A percentile compares a stretch with the other conserved stretches of the same genome.
phyloP scores from a whole-genome alignment of 2,797 vertebrate species.

The Champsocephalus gunnari region DNA sequence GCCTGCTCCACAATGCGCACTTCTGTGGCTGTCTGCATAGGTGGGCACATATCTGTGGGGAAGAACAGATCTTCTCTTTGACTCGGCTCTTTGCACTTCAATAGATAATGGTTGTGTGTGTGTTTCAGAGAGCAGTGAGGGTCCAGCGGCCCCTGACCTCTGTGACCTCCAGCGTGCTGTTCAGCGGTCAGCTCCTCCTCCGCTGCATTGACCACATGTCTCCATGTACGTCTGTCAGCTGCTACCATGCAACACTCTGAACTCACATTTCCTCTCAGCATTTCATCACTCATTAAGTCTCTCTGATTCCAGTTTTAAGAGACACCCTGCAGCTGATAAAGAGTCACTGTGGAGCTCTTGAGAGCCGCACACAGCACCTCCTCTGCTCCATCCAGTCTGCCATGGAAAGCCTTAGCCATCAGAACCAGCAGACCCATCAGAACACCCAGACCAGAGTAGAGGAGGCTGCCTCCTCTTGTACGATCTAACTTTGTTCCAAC shows the following conservation, averaged over 20 bases:
- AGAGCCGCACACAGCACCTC: slow-evolving; percentile 84
- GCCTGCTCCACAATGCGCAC: background rate
- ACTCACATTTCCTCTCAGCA: accelerated
- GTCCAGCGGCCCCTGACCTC: slow-evolving; percentile 86
- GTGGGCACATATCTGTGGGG: no score
- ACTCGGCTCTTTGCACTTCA: no score
- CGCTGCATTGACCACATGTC: slow-evolving; percentile 86
- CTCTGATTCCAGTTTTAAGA: slow-evolving; percentile 84
- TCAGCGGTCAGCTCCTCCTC: slow-evolving; percentile 89
- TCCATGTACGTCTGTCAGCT: slow-evolving; percentile 83
- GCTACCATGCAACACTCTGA: background rate
- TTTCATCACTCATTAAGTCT: background rate
- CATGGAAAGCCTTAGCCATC: slow-evolving; percentile 78
- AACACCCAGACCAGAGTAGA: background rate
- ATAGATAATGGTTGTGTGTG: no score
- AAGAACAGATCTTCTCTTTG: no score
- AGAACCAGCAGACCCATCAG: slow-evolving; percentile 1
- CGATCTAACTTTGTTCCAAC: background rate
- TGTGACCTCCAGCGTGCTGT: slow-evolving; percentile 79
- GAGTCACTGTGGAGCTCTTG: slow-evolving; percentile 85
- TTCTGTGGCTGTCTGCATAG: background rate
- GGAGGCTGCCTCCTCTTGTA: background rate
- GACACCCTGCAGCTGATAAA: slow-evolving; percentile 88
- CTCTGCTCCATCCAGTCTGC: slow-evolving; percentile 88
- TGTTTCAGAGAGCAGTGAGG: slow-evolving; percentile 85